Evolutionary conservation across 2,888 invertebrate species (phyloP).

Genomic region (Tetranychus piercei): DNA sequence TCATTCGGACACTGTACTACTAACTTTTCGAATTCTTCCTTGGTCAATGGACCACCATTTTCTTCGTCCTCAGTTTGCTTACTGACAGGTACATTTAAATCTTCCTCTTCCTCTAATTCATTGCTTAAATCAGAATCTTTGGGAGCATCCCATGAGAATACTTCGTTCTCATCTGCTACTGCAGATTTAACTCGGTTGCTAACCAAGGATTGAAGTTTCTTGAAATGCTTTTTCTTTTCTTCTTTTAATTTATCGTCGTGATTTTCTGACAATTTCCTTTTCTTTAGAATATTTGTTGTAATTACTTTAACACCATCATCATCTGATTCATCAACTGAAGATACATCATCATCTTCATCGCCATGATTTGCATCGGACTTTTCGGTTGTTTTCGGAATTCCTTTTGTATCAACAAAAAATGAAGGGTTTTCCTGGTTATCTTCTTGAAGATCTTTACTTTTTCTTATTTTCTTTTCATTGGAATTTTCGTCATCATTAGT

Average conservation of each 20-base stretch:
- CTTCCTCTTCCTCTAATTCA: slow-evolving; percentile 12
- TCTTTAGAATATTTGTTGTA: background rate
- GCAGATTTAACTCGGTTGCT: slow-evolving; percentile 9
- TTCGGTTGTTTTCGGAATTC: too few relatives aligned
- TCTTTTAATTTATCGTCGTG: background rate
- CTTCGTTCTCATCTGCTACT: background rate
- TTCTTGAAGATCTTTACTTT: too few relatives aligned
- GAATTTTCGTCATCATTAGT: too few relatives aligned
- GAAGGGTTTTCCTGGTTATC: too few relatives aligned
- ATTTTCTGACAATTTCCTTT: slow-evolving; percentile 8
- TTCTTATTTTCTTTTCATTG: too few relatives aligned
- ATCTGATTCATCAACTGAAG: too few relatives aligned
- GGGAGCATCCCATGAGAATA: background rate
- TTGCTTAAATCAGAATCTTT: background rate
- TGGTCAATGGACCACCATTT: slow-evolving; percentile 44
- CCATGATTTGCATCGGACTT: background rate
- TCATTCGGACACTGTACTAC: slow-evolving; percentile 58
- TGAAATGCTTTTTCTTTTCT: background rate
- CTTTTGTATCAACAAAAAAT: too few relatives aligned
- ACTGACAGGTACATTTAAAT: slow-evolving; percentile 32
- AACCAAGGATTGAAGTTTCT: background rate
- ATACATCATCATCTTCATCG: too few relatives aligned
- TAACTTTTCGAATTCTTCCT: slow-evolving; percentile 67
- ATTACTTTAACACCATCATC: too few relatives aligned
- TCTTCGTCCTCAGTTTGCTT: slow-evolving; percentile 45